A percentile compares a stretch with the other conserved stretches of the same genome.
These are phyloP conservation scores for Phenganax subtilis DNA, from an alignment of 92 coral and sea anemone genomes.

Conservation along the genomic window DNA sequence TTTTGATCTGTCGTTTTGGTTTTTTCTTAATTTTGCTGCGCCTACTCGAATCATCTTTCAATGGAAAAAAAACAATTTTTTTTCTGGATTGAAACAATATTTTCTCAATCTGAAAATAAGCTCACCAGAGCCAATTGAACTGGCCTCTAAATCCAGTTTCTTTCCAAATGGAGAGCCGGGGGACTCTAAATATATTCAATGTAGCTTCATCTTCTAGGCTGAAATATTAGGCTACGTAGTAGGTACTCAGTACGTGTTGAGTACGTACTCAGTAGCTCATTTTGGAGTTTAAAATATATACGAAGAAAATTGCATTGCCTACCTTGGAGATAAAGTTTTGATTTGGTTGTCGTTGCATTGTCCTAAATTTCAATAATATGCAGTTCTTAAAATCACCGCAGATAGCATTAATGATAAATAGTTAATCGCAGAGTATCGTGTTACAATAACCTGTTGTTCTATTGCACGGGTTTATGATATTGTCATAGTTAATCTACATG, in stretches of 20 bases:
- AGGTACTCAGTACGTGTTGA: too few species aligned
- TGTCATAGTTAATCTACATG: not conserved
- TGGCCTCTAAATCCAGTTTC: constrained; percentile 11
- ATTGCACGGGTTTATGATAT: not conserved
- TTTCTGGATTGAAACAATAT: not conserved
- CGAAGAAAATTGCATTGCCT: constrained; percentile 7
- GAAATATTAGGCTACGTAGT: not conserved
- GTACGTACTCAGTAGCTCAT: not conserved
- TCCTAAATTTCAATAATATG: constrained; percentile 16
- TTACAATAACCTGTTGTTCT: not conserved
- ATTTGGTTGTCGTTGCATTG: not conserved
- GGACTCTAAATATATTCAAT: not conserved
- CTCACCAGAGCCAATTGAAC: constrained; percentile 16
- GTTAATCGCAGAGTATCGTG: not conserved
- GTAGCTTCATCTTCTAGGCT: not conserved
- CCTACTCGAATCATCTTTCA: not conserved
- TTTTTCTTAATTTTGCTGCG: constrained; percentile 17
- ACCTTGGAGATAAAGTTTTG: not conserved
- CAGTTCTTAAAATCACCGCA: not conserved
- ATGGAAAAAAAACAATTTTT: not conserved
- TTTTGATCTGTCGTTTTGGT: constrained; percentile 24
- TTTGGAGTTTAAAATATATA: not conserved
- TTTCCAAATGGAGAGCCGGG: not conserved
- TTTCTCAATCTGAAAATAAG: not conserved
- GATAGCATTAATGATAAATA: not conserved